Evolutionary conservation across 2,113 vertebrate species (phyloP).

Genomic region (Proterorhinus semilunaris): DNA sequence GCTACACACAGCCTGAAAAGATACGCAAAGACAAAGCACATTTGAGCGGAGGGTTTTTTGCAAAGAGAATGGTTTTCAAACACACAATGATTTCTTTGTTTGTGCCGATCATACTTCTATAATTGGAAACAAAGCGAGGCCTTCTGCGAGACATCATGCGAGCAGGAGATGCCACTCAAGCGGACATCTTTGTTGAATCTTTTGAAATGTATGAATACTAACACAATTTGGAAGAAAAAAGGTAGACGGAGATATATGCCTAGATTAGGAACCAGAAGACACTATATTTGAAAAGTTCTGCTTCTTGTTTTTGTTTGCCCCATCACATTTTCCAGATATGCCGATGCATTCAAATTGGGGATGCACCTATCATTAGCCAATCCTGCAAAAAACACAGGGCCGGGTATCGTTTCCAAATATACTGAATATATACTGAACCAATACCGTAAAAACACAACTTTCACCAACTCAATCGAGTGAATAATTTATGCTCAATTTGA

Average conservation of each 20-base stretch:
- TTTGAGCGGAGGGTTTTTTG: background rate
- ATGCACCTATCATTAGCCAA: too few species aligned
- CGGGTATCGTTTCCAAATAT: too few species aligned
- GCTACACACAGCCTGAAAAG: constrained; percentile 90
- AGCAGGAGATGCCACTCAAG: constrained; percentile 1
- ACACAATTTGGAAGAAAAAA: background rate
- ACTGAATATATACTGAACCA: too few species aligned
- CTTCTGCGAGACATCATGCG: background rate
- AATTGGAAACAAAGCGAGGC: constrained; percentile 13
- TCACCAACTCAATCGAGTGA: too few species aligned
- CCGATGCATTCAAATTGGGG: too few species aligned
- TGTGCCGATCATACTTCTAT: constrained; percentile 13
- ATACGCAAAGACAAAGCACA: background rate
- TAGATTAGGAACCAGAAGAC: too few species aligned
- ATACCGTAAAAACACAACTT: too few species aligned
- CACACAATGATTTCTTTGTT: constrained; percentile 3
- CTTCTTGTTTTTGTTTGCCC: too few species aligned
- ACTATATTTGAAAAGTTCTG: too few species aligned
- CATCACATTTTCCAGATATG: too few species aligned
- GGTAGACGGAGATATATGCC: background rate
- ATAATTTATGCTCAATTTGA: too few species aligned
- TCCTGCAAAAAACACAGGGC: too few species aligned
- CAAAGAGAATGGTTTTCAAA: constrained; percentile 17
- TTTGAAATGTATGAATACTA: background rate
- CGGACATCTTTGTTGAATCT: background rate